Base-by-base conservation (phyloP, 1,140 invertebrate genomes). In the Portunus trituberculatus region DNA sequence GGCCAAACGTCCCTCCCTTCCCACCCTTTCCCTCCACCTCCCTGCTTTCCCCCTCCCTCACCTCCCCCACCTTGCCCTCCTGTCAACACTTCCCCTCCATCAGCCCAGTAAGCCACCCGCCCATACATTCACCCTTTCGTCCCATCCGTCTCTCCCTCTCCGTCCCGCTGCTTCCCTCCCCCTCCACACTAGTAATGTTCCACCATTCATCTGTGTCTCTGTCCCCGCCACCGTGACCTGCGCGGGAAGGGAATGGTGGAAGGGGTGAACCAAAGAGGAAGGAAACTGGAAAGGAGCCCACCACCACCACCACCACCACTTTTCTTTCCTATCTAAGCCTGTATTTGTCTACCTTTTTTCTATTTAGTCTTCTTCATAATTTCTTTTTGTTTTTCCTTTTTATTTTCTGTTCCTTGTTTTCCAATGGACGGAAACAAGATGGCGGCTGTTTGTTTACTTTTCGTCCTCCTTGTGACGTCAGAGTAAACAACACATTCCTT, bases 211-310 rank as follows among this genome's bases (percentile, higher is more conserved):
- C 67, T 20, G 67, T 76, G 67, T 76, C 67, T 76, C 25, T 76
- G 67, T 76, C 67, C 67, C 67, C 67, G 52, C n/a, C 67, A 76
- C 67, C 67, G 67, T n/a, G 67, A 76, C 45, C 16, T 88, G 86
- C 14, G 31, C 3, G 86, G 86, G 12, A 32, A 39, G n/a, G 86
- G 29, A 3, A 88, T 2, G 86, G 86, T 2, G 86, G 32, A 32
- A 29, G 86, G 2, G 14, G 86, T 2, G 32, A 12, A 46, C 0
- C 14, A 25, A 16, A 39, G 83, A 8, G 31, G 31, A 32, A 87
- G 31, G 14, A 20, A 87, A 87, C 6, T 8, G 31, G 31, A 32
- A 32, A 32, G n/a, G 31, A 4, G 39, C 0, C 67, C n/a, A 76
- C 67, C n/a, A 76, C 6, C 20, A 76, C 52, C 20, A 59, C 52